Conservation (phyloP, 2,113 vertebrate species). For the Rynchops niger region DNA sequence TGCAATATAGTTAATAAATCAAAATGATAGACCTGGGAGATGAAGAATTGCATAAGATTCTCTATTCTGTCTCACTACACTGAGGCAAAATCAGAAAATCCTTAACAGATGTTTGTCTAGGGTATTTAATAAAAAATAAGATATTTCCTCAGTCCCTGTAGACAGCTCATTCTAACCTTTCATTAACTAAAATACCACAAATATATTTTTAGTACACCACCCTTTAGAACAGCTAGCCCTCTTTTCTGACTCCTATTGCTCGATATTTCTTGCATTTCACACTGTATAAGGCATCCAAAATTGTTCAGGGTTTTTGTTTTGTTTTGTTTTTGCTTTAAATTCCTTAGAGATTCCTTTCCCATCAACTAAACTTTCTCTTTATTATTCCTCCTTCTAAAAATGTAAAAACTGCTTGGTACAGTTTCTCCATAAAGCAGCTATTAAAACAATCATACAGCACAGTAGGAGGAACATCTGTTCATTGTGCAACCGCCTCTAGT, state of each 20-base stretch:
- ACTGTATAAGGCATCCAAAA: not conserved
- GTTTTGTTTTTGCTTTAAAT: not conserved
- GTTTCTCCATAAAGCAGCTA: no score
- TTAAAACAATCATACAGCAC: not conserved
- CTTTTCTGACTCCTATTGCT: not conserved
- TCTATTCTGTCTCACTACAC: not conserved
- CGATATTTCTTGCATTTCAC: not conserved
- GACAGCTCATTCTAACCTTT: not conserved
- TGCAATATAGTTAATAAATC: not conserved
- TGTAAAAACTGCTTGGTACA: no score
- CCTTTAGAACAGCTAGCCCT: not conserved
- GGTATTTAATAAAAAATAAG: not conserved
- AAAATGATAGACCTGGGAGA: not conserved
- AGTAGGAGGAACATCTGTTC: conserved; percentile 7
- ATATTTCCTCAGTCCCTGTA: not conserved
- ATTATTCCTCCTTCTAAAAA: not conserved
- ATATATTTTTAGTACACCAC: not conserved
- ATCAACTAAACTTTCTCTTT: not conserved
- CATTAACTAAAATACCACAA: not conserved
- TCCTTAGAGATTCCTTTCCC: not conserved
- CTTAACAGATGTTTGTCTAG: not conserved
- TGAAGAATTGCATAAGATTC: not conserved
- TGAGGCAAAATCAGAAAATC: not conserved
- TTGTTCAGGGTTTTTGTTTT: rapidly evolving
- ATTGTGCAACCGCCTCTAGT: not conserved